These are phyloP conservation scores for Apodemus speciosus DNA, from an alignment of 2,113 vertebrate species.

Conservation along the genomic window DNA sequence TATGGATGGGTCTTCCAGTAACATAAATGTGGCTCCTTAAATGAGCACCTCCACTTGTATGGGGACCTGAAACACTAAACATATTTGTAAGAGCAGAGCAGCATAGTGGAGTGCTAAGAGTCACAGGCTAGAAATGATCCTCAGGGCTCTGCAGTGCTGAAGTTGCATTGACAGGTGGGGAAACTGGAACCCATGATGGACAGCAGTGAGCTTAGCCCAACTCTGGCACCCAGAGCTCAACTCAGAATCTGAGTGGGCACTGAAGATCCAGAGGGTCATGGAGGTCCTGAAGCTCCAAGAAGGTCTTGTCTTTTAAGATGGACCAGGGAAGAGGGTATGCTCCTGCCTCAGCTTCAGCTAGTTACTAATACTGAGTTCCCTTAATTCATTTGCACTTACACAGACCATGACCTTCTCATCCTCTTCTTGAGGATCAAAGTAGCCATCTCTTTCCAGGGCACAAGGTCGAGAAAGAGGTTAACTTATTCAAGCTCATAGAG, in stretches of 20 bases:
- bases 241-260: neutral
- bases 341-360: neutral
- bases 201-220: neutral
- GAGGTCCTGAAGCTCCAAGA: neutral
- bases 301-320: neutral
- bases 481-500: neutral
- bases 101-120: neutral
- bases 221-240: neutral
- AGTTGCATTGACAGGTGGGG: neutral
- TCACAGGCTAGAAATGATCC: neutral
- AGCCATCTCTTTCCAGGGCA: neutral
- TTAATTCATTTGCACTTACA: neutral
- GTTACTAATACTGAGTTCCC: neutral
- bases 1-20: too few species aligned
- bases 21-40: neutral
- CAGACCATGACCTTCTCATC: neutral
- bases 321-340: neutral
- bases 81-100: neutral
- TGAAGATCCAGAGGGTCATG: neutral
- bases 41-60: too few species aligned
- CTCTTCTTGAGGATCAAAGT: neutral
- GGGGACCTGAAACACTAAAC: rapidly evolving
- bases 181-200: neutral
- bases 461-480: neutral
- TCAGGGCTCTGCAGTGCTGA: neutral